Base-by-base conservation (phyloP, 2,888 invertebrate genomes). In the Stratiomys singularior region DNA sequence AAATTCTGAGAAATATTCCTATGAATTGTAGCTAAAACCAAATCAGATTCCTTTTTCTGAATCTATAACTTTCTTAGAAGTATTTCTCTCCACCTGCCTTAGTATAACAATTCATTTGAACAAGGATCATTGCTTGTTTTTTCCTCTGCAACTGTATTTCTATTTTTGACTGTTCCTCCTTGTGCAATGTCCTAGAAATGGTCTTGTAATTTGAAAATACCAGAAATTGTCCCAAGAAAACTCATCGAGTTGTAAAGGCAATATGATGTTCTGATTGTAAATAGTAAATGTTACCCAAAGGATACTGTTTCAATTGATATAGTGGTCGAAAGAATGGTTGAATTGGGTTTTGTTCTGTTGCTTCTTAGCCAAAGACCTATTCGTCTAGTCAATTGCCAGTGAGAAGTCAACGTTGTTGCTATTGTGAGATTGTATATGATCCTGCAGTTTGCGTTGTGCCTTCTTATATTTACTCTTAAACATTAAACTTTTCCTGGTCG, bases 401-500 rank as follows among this genome's bases (percentile, higher is more conserved):
- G 21, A 67, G 67, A 23, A 21, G 28, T n/a, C 67, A 15, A 21
- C 46, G 44, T 44, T 21, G 44, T 67, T n/a, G 67, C 60, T 52
- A 4, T 15, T 11, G 30, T 64, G 4, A 7, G 46, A 30, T 25
- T 72, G 30, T 72, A 72, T 72, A 30, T 72, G 56, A 28, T 25
- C 72, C 58, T n/a, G 7, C n/a, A 28, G 37, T 37, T 37, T 3
- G 3, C 37, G 5, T 37, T 9, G 3, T 37, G 37, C 37, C 23
- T 27, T 30, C 30, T 72, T 72, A 56, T 72, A 58, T 72, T 58
- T 58, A 58, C 56, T 46, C 67, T 72, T 72, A 56, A 72, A 56
- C 58, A 52, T 72, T 72, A 72, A 72, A 72, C 72, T 56, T 5
- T 37, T 37, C 37, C 9, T 37, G 37, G 3, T 71, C 47, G 47